Evolutionary conservation across 2,113 vertebrate genomes (phyloP).

Genomic region (Hylia prasina): DNA sequence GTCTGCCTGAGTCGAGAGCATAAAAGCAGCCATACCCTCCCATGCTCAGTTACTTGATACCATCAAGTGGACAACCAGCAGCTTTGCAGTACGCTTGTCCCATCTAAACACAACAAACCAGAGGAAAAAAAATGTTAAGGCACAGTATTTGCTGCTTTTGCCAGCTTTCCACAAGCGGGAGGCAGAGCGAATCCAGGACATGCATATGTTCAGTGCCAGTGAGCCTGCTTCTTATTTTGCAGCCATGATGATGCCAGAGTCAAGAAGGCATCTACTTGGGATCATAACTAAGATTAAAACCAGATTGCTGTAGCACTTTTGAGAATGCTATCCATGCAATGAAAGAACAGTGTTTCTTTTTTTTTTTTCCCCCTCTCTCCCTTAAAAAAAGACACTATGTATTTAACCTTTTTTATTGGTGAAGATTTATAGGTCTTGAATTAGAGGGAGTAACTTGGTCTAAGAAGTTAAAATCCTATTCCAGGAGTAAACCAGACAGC

Average conservation of each 20-base stretch:
- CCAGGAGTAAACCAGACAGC: neutral
- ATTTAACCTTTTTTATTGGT: neutral
- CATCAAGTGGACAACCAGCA: constrained; percentile 39
- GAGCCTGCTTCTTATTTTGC: constrained; percentile 48
- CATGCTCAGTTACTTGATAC: constrained; percentile 32
- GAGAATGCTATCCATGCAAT: neutral
- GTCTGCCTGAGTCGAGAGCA: neutral
- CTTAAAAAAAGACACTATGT: neutral
- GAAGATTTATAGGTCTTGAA: constrained; percentile 24
- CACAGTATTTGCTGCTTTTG: neutral
- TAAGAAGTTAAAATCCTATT: neutral
- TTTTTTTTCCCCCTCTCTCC: neutral
- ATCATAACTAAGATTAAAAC: constrained; percentile 30
- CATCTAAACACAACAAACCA: neutral
- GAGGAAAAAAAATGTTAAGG: neutral
- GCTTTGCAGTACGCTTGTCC: neutral
- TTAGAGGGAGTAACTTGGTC: neutral
- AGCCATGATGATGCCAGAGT: constrained; percentile 47
- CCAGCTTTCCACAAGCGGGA: neutral
- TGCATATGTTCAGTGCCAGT: neutral
- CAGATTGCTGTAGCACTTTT: constrained; percentile 34
- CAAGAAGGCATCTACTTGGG: constrained; percentile 38
- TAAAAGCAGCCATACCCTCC: neutral
- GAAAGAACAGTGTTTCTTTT: neutral
- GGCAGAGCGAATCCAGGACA: neutral